Conservation (phyloP, 1,140 invertebrate species). For the Oreohelix idahoensis region DNA sequence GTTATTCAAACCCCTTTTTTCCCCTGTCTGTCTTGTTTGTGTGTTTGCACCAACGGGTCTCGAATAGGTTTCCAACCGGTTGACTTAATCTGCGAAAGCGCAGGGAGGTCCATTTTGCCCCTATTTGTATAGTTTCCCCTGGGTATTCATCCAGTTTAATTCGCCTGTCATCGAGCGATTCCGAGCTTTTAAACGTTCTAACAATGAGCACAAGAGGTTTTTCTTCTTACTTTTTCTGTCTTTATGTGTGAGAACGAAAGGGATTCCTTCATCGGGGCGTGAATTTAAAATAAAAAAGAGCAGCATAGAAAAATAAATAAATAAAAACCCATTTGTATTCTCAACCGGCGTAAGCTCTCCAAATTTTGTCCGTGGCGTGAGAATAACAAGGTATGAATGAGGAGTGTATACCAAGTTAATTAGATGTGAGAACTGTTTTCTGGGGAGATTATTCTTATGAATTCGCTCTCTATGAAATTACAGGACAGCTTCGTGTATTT, state of each 20-base stretch:
- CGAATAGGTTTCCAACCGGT: not conserved
- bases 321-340: not conserved
- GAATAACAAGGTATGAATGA: not conserved
- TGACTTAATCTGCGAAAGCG: not conserved
- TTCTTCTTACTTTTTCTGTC: not conserved
- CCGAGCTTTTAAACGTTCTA: not conserved
- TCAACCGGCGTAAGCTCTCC: not conserved
- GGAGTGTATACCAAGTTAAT: not conserved
- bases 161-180: constrained; percentile 14
- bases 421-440: not conserved
- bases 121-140: constrained; percentile 4
- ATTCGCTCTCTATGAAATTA: too few relatives aligned
- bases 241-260: not conserved
- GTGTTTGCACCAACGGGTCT: not conserved
- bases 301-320: constrained; percentile 2
- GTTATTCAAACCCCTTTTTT: too few relatives aligned
- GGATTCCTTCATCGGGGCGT: not conserved
- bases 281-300: not conserved
- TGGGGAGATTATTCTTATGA: too few relatives aligned
- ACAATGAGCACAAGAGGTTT: not conserved
- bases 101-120: constrained; percentile 15
- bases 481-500: too few relatives aligned
- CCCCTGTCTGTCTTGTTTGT: not conserved
- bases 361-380: not conserved
- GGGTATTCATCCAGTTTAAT: not conserved